These are phyloP conservation scores for Anas platyrhynchos DNA, from an alignment of 2,113 vertebrate species.

Conservation along the genomic window DNA sequence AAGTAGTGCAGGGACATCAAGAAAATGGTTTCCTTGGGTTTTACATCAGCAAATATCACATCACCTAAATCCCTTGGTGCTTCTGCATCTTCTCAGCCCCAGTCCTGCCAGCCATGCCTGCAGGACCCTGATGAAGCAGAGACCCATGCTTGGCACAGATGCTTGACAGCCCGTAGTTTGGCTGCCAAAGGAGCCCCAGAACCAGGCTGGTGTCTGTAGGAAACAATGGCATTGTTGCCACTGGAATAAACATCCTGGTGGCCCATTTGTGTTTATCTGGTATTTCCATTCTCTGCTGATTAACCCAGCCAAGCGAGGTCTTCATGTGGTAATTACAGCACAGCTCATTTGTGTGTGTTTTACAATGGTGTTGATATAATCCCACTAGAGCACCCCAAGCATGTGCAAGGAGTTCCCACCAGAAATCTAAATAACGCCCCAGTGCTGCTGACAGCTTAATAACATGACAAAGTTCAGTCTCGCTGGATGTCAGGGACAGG, in stretches of 20 bases:
- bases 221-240: constrained; percentile 47
- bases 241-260: constrained; percentile 43
- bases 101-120: not conserved
- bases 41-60: not conserved
- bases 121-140: not conserved
- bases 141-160: not conserved
- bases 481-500: constrained; percentile 80
- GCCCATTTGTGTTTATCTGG: constrained; percentile 43
- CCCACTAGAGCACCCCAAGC: constrained; percentile 77
- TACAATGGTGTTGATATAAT: constrained; percentile 86
- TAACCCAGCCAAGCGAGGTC: constrained; percentile 50
- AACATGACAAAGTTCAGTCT: constrained; percentile 86
- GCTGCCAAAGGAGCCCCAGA: not conserved
- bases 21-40: not conserved
- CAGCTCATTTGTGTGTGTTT: constrained; percentile 79
- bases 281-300: constrained; percentile 67
- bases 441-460: constrained; percentile 86
- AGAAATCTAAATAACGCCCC: constrained; percentile 83
- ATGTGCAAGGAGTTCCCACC: constrained; percentile 83
- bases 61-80: not conserved
- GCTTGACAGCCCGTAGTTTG: not conserved
- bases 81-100: not conserved
- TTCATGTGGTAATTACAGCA: constrained; percentile 72
- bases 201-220: not conserved
- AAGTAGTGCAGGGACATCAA: not conserved